A percentile compares a stretch with the other conserved stretches of the same genome.
Conservation (phyloP, 2,888 invertebrate species). For the Caenorhabditis plicata region DNA sequence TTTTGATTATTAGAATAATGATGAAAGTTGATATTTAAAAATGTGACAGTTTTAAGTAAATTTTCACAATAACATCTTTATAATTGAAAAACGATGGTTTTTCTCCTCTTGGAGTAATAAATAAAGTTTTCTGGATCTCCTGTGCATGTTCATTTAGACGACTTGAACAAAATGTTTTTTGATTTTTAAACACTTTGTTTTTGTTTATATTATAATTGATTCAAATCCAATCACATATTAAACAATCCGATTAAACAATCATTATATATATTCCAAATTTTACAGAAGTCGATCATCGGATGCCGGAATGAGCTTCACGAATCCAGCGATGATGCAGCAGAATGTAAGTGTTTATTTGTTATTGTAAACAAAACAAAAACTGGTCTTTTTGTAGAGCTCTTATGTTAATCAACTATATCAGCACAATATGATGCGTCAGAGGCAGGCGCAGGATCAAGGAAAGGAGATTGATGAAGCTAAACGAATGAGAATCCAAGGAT, state of each 20-base stretch:
- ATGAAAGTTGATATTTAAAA: no score
- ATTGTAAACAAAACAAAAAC: background rate
- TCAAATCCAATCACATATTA: background rate
- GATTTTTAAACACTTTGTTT: no score
- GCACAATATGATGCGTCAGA: slow-evolving; percentile 39
- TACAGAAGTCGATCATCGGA: slow-evolving; percentile 29
- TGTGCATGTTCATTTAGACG: no score
- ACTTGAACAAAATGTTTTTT: no score
- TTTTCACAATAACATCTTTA: no score
- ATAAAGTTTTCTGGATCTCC: no score
- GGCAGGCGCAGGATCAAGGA: slow-evolving; percentile 32
- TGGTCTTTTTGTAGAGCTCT: slow-evolving; percentile 55
- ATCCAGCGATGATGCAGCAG: slow-evolving; percentile 39
- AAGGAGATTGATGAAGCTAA: slow-evolving; percentile 38
- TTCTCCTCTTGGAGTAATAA: no score
- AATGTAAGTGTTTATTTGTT: slow-evolving; percentile 12
- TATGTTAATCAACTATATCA: slow-evolving; percentile 64
- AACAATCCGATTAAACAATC: background rate
- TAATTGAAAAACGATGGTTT: no score
- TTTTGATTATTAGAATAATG: background rate
- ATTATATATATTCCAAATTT: background rate
- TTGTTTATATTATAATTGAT: no score
- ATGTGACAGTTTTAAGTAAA: background rate
- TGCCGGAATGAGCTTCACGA: slow-evolving; percentile 38
- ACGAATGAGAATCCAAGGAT: slow-evolving; percentile 79